Percentiles rank a stretch among this genome's conserved stretches.
Conservation (phyloP, 1,140 invertebrate genomes). For the Homarus americanus region DNA sequence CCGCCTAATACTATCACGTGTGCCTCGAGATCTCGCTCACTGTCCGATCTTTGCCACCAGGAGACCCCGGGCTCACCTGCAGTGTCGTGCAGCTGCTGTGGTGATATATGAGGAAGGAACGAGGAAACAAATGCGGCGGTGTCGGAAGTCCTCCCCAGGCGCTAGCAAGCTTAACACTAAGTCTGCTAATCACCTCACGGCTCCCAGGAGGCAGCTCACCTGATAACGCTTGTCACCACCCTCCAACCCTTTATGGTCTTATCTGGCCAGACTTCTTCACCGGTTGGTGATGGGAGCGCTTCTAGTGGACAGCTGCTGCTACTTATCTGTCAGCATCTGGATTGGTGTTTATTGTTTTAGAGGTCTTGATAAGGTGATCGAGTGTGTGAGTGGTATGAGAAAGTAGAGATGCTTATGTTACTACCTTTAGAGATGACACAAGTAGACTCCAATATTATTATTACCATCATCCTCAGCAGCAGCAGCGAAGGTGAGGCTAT, state of each 20-base stretch:
- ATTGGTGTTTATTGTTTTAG: slow-evolving; percentile 21
- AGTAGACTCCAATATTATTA: too few species aligned
- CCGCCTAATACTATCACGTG: too few species aligned
- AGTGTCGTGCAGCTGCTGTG: too few species aligned
- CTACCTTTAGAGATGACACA: too few species aligned
- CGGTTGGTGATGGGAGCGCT: background rate
- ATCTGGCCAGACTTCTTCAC: slow-evolving; percentile 51
- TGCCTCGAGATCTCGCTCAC: too few species aligned
- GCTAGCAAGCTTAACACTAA: slow-evolving; percentile 49
- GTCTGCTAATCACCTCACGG: slow-evolving; percentile 53
- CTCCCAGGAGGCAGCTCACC: slow-evolving; percentile 38
- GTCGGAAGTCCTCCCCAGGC: slow-evolving; percentile 31
- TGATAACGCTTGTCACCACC: slow-evolving; percentile 62
- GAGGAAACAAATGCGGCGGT: background rate
- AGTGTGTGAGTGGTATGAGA: background rate
- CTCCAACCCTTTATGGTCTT: slow-evolving; percentile 57
- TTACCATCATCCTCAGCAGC: too few species aligned
- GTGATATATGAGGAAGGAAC: background rate
- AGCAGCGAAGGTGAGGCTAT: too few species aligned
- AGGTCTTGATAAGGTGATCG: background rate
- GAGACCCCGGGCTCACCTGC: too few species aligned
- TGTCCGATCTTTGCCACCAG: too few species aligned
- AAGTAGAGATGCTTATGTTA: too few species aligned
- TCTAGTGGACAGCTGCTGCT: slow-evolving; percentile 4
- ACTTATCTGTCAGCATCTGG: slow-evolving; percentile 18